Evolutionary conservation across 2,797 vertebrate species (phyloP), one percentile per base, ranked within the genome.

Genomic region (Melanotaenia pygmaea): DNA sequence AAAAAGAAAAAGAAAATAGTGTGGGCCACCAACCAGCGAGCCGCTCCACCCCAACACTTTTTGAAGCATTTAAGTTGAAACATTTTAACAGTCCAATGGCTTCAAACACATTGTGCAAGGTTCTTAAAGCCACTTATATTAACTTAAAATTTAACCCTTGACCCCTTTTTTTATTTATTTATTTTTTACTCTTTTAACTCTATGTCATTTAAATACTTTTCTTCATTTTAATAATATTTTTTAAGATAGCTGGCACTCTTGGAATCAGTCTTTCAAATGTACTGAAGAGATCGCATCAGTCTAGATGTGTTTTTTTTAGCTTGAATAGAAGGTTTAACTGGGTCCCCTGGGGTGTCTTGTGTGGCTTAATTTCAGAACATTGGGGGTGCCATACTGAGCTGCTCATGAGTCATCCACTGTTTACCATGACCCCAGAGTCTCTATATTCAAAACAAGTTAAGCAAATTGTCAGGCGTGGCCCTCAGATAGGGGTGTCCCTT

Each of bases 1-100:
- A 34, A 34, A 34, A 34, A 34, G 7, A 65, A 38, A 11, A 38
- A 45, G 7, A 51, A 73, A 35, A 50, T 56, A 84, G 85, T 72
- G 84, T 51, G 81, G 70, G 70, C 61, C 75, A 81, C 13, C 83
- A 75, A 79, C 24, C 82, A 78, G 57, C 30, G 56, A n/a, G 26
- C 18, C 14, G 9, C 74, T 83, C 76, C 74, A 66, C 80, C 77
- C 43, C 8, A 14, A 11, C 2, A 2, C 26, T 65, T n/a, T 79
- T 32, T 59, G 70, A 30, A 32, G 34, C 3, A 14, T 56, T 47
- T 18, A 32, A 45, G 18, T 59, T 11, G 3, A 80, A 76, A 72
- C 56, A 26, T 10, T 35, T 16, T 9, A 35, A 67, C 22, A 67
- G 59, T 38, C 8, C 6, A 45, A 7, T 1, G 24, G 3, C 40